Conservation (phyloP, 2,888 invertebrate genomes). For the Apomyelois bistriatella region DNA sequence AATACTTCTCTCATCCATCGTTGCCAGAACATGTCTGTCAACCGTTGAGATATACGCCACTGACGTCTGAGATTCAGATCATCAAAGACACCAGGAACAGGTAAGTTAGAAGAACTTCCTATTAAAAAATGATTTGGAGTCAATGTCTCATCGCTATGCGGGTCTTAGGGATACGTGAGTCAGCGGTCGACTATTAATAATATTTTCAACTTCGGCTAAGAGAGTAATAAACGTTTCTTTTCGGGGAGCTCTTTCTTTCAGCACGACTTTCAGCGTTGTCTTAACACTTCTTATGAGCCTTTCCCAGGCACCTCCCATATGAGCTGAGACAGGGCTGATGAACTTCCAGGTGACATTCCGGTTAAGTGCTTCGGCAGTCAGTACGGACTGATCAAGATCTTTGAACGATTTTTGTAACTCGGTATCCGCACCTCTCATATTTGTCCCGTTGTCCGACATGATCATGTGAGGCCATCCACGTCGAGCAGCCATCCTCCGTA, state of each 20-base stretch:
- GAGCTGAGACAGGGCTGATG: constrained; percentile 18
- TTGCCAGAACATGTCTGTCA: too few relatives aligned
- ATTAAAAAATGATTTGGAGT: too few relatives aligned
- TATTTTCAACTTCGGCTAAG: constrained; percentile 16
- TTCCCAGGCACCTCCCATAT: constrained; percentile 15
- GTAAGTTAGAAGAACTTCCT: too few relatives aligned
- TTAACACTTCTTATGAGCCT: constrained; percentile 18
- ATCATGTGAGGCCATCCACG: not conserved
- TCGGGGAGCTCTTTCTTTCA: constrained; percentile 15
- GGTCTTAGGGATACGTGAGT: constrained; percentile 9
- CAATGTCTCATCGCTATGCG: too few relatives aligned
- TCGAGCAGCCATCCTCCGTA: constrained; percentile 9
- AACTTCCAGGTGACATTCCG: constrained; percentile 17
- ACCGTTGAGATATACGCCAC: too few relatives aligned
- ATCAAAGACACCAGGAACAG: too few relatives aligned
- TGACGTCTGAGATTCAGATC: too few relatives aligned
- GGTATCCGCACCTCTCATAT: too few relatives aligned
- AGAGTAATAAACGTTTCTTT: constrained; percentile 17
- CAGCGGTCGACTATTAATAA: constrained; percentile 14
- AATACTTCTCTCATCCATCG: too few relatives aligned
- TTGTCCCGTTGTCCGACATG: too few relatives aligned
- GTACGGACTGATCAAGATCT: constrained; percentile 9
- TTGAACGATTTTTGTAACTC: not conserved
- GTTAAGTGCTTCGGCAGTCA: constrained; percentile 1
- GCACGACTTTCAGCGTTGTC: constrained; percentile 8